Conservation (phyloP, 2,888 invertebrate species). For the Epistrophella euchroma region DNA sequence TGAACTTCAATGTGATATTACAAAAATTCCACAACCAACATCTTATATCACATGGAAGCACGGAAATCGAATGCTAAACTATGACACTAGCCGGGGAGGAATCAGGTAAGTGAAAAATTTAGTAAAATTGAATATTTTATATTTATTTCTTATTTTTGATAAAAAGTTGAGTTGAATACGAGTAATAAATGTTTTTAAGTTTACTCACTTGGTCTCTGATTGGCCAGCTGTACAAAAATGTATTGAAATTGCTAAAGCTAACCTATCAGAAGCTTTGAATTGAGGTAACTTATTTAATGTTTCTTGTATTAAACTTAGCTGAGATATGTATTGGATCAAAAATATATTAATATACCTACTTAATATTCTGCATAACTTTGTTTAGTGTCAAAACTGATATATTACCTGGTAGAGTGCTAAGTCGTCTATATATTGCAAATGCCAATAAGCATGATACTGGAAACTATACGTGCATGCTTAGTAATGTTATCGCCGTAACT, state of each 20-base stretch:
- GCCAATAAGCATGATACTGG: conserved; percentile 91
- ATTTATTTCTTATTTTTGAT: background rate
- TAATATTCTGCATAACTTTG: background rate
- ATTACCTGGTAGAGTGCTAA: conserved; percentile 89
- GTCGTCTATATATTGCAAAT: conserved; percentile 91
- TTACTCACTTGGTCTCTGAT: no score
- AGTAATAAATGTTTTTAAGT: background rate
- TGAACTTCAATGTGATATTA: conserved; percentile 92
- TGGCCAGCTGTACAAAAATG: background rate
- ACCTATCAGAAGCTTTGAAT: background rate
- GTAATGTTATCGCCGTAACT: conserved; percentile 88
- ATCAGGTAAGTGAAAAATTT: conserved; percentile 87
- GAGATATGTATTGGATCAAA: background rate
- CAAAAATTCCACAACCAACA: conserved; percentile 90
- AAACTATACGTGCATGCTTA: conserved; percentile 90
- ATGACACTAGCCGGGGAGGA: conserved; percentile 91
- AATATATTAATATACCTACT: background rate
- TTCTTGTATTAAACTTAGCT: background rate
- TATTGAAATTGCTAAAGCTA: background rate
- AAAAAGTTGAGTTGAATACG: background rate
- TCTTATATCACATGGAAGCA: conserved; percentile 92
- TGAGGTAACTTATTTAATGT: background rate
- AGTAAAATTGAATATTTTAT: background rate
- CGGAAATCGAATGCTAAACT: conserved; percentile 89
- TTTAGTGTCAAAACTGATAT: conserved; percentile 91